A percentile compares a stretch with the other conserved stretches of the same genome.
These are phyloP conservation scores for Homarus americanus DNA, from an alignment of 1,140 invertebrate species.

Conservation along the genomic window DNA sequence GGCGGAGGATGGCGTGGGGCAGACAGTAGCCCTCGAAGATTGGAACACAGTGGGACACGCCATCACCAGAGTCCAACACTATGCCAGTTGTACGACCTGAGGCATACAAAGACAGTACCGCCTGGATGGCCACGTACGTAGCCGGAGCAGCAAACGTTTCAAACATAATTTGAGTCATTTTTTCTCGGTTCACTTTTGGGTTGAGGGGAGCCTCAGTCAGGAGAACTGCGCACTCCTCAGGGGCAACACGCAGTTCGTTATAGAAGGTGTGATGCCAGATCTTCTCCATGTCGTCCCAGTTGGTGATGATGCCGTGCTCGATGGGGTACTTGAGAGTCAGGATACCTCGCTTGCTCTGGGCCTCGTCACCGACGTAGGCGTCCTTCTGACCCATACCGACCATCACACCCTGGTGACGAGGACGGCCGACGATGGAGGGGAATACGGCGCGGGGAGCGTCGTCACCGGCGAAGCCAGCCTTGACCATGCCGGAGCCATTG, in stretches of 20 bases:
- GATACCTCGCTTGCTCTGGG: slow-evolving; percentile 94
- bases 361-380: slow-evolving; percentile 94
- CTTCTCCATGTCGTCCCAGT: slow-evolving; percentile 99
- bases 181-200: not conserved
- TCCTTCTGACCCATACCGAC: slow-evolving; percentile 97
- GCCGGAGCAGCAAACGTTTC: not conserved
- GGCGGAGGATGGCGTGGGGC: not conserved
- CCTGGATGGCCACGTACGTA: slow-evolving; percentile 3
- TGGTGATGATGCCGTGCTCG: slow-evolving; percentile 96
- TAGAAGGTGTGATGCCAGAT: slow-evolving; percentile 98
- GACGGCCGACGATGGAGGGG: slow-evolving; percentile 83
- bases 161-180: slow-evolving; percentile 20
- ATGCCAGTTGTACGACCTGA: not conserved
- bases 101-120: not conserved
- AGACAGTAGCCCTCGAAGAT: not conserved
- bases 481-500: slow-evolving; percentile 84
- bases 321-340: slow-evolving; percentile 95
- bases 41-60: not conserved
- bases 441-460: slow-evolving; percentile 84
- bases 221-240: slow-evolving; percentile 85
- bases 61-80: not conserved
- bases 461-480: slow-evolving; percentile 84
- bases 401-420: slow-evolving; percentile 86
- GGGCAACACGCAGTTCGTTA: slow-evolving; percentile 95
- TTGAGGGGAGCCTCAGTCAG: not conserved